Base-by-base conservation (phyloP, 2,113 vertebrate genomes). In the Thunnus thynnus region DNA sequence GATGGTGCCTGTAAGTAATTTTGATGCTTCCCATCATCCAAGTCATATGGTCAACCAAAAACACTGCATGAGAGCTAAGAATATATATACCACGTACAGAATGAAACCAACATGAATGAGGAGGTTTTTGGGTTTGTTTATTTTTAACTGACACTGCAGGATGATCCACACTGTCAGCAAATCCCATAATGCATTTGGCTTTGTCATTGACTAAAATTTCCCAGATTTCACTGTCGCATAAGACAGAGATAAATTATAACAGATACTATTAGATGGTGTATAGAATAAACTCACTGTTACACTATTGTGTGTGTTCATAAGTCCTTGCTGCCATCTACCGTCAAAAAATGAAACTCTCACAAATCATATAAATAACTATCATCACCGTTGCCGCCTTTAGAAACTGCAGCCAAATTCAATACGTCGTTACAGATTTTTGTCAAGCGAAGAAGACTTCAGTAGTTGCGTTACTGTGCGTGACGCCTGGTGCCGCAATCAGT, bases 311-410 rank as follows among this genome's bases (percentile, higher is more conserved):
- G 4, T 12, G 1, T 30, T 16, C 56, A 62, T 16, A 50, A 78
- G 32, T 56, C 13, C 27, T 3, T 90, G 86, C 85, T 89, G 90
- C 91, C 93, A 89, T 78, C 93, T 94, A 86, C 77, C 58, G 89
- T 67, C 50, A 4, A 13, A 65, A 58, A 57, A 16, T 13, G 3
- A 25, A 25, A 80, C 36, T 14, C 12, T 27, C 3, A 1, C 11
- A 10, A 10, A 16, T 11, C 5, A 27, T 3, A 14, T 11, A 18
- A 73, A 32, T 2, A 30, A 61, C 7, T 3, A 36, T 18, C 2
- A 9, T 11, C 18, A 13, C 4, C 8, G 0, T 6, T 72, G 60
- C 41, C 7, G 0, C 3, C 44, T 3, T 8, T 3, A 44, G 47
- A 13, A 68, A 30, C 12, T 20, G 2, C 7, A 44, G 6, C 3